These are phyloP conservation scores for Ariopsis seemanni DNA, from an alignment of 2,113 vertebrate species.

Conservation along the genomic window DNA sequence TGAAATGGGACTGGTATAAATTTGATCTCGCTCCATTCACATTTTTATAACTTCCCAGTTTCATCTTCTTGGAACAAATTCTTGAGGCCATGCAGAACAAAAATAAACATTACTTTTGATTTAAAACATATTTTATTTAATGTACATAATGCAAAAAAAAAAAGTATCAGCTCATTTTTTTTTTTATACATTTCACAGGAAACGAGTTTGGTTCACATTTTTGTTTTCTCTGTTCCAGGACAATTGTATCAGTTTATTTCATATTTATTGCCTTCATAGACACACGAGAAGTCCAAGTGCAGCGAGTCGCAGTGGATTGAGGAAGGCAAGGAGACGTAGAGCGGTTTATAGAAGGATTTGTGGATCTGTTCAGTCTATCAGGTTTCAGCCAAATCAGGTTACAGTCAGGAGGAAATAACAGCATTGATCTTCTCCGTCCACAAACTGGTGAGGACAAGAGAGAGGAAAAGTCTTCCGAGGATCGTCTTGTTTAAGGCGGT, in stretches of 20 bases:
- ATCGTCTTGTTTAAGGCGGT: slow-evolving; percentile 10
- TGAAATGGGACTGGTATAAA: too few species aligned
- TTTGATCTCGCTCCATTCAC: not conserved
- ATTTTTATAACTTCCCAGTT: not conserved
- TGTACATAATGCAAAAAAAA: slow-evolving; percentile 29
- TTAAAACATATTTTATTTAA: slow-evolving; percentile 30
- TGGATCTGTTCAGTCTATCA: not conserved
- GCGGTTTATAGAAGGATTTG: not conserved
- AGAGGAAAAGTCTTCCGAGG: slow-evolving; percentile 1
- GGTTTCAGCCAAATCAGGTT: not conserved
- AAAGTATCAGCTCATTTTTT: slow-evolving; percentile 18
- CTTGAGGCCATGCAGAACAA: not conserved
- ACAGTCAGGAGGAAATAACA: not conserved
- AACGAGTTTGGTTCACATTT: slow-evolving; percentile 68
- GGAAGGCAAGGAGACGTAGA: not conserved
- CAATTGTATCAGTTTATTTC: slow-evolving; percentile 36
- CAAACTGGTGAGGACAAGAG: slow-evolving; percentile 27
- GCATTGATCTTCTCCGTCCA: not conserved
- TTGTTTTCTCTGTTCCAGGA: slow-evolving; percentile 46
- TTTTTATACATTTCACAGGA: slow-evolving; percentile 61
- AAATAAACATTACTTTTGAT: slow-evolving; percentile 1
- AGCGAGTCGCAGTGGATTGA: not conserved
- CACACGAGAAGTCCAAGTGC: slow-evolving; percentile 61
- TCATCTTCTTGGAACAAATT: not conserved
- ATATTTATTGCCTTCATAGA: slow-evolving; percentile 63